A percentile compares a stretch with the other conserved stretches of the same genome.
phyloP scores from a whole-genome alignment of 92 coral and sea anemone genomes.

The Pocillopora grandis region DNA sequence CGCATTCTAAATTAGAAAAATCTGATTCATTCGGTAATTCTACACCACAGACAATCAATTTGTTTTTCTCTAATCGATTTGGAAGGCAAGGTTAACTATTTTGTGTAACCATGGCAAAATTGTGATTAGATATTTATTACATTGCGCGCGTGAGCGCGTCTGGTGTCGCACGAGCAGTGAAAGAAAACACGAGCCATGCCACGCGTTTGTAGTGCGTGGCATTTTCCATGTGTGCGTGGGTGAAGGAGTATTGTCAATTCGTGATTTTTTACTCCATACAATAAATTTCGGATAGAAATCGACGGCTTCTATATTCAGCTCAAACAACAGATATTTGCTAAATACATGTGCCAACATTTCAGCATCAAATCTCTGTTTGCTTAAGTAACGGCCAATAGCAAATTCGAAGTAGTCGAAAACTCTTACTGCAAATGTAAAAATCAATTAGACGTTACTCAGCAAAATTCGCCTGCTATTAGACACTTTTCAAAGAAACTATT shows the following conservation, averaged over 20 bases:
- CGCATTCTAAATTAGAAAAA: background rate
- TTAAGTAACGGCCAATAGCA: constrained; percentile 5
- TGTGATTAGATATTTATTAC: background rate
- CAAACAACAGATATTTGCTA: constrained; percentile 1
- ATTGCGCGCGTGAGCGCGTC: background rate
- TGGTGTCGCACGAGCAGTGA: constrained; percentile 4
- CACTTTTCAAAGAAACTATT: no score
- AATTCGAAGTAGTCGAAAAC: no score
- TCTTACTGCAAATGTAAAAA: no score
- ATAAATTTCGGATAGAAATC: no score
- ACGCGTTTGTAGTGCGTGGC: background rate
- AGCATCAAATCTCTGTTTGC: constrained; percentile 10
- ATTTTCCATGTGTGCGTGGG: no score
- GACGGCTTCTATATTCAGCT: background rate
- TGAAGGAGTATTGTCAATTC: no score
- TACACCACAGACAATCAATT: background rate
- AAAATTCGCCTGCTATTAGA: no score
- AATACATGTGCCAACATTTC: background rate
- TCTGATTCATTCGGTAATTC: background rate
- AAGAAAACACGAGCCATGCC: constrained; percentile 3
- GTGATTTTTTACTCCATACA: no score
- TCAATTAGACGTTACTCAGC: no score
- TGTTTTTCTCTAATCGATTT: background rate
- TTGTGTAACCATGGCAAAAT: constrained; percentile 11
- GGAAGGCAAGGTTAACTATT: background rate